phyloP scores from a whole-genome alignment of 2,888 invertebrate species.

The Idaea biselata region DNA sequence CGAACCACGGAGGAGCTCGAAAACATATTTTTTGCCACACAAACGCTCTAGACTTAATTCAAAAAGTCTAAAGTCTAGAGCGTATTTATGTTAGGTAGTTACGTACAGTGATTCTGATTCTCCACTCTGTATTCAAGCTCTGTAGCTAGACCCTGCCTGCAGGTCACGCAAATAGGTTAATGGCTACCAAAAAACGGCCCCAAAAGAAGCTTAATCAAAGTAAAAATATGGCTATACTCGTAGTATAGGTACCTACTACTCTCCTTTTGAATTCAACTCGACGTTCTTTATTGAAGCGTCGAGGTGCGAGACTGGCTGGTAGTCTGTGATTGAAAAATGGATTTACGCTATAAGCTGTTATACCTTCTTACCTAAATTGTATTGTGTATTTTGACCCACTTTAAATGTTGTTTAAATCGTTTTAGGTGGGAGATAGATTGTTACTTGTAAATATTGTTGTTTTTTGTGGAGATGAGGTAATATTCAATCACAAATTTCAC shows the following conservation, averaged over 20 bases:
- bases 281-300: constrained; percentile 35
- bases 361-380: constrained; percentile 3
- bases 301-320: constrained; percentile 20
- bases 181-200: constrained; percentile 54
- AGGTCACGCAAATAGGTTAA: constrained; percentile 69
- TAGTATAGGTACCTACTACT: not conserved
- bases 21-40: no score
- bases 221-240: constrained; percentile 45
- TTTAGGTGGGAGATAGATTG: constrained; percentile 2
- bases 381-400: not conserved
- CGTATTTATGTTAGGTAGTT: not conserved
- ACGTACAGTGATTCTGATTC: constrained; percentile 15
- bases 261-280: constrained; percentile 42
- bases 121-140: constrained; percentile 26
- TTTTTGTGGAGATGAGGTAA: no score
- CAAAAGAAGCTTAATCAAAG: constrained; percentile 58
- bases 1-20: no score
- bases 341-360: constrained; percentile 21
- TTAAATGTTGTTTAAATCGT: constrained; percentile 14
- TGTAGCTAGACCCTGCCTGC: constrained; percentile 30
- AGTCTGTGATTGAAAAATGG: constrained; percentile 22
- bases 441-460: no score
- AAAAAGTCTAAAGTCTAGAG: not conserved
- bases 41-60: no score
- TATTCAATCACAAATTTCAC: no score